A percentile compares a stretch with the other conserved stretches of the same genome.
Evolutionary conservation across 2,888 invertebrate species (phyloP).

Genomic region (Drosophila diplacantha): DNA sequence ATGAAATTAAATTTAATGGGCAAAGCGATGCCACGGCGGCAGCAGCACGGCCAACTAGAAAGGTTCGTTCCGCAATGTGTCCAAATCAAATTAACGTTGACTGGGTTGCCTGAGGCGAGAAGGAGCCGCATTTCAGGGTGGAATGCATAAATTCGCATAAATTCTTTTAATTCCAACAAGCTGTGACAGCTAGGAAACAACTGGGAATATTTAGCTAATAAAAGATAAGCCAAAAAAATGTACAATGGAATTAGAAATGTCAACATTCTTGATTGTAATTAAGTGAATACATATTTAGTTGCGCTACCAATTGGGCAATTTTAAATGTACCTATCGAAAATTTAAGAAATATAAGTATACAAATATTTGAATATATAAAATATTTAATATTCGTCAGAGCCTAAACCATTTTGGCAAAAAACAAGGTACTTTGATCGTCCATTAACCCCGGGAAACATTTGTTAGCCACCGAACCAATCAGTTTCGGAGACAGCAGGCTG

Average conservation of each 20-base stretch:
- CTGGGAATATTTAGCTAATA: constrained; percentile 1
- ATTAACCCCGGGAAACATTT: constrained; percentile 56
- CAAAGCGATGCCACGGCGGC: constrained; percentile 41
- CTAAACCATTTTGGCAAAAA: constrained; percentile 3
- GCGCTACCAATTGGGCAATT: not conserved
- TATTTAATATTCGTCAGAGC: not conserved
- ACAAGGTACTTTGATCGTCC: constrained; percentile 31
- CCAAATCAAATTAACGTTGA: constrained; percentile 63
- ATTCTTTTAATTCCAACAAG: constrained; percentile 51
- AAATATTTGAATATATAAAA: not conserved
- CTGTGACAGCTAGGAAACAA: constrained; percentile 35
- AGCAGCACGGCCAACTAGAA: constrained; percentile 50
- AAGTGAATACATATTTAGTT: not conserved
- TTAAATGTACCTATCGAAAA: not conserved
- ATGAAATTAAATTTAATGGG: constrained; percentile 65
- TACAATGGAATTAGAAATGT: constrained; percentile 2
- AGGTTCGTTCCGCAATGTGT: constrained; percentile 65
- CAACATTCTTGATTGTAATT: constrained; percentile 10
- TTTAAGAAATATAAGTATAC: not conserved
- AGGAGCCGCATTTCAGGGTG: not conserved
- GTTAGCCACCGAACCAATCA: constrained; percentile 40
- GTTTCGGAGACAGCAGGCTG: not conserved
- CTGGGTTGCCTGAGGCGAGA: not conserved
- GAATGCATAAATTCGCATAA: constrained; percentile 46
- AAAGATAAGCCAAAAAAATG: not conserved